phyloP scores from a whole-genome alignment of 2,888 invertebrate genomes.

The Melitaea athalia region DNA sequence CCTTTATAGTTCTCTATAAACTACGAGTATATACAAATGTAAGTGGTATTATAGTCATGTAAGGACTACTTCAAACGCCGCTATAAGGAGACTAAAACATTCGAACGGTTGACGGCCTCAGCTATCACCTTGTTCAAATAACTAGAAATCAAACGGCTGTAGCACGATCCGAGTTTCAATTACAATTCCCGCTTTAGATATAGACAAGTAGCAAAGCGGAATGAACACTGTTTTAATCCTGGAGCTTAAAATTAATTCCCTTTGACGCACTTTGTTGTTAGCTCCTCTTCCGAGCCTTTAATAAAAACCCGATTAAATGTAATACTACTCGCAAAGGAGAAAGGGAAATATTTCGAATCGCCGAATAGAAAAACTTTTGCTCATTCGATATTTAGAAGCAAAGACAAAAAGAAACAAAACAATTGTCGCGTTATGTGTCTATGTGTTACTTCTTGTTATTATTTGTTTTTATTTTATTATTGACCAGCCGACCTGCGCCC shows the following conservation, averaged over 20 bases:
- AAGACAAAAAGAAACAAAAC: too few relatives aligned
- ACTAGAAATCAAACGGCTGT: slow-evolving; percentile 47
- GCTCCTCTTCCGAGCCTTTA: slow-evolving; percentile 38
- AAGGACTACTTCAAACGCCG: not conserved
- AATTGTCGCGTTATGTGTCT: too few relatives aligned
- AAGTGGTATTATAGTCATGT: not conserved
- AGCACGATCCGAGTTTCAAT: slow-evolving; percentile 45
- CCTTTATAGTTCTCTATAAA: too few relatives aligned
- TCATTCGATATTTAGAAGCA: not conserved
- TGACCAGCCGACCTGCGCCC: too few relatives aligned
- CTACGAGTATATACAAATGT: too few relatives aligned
- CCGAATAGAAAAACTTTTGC: slow-evolving; percentile 11
- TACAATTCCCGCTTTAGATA: slow-evolving; percentile 45
- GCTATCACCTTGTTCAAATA: slow-evolving; percentile 47
- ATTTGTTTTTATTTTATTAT: too few relatives aligned
- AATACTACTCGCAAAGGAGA: slow-evolving; percentile 9
- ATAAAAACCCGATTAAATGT: slow-evolving; percentile 26
- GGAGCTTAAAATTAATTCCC: slow-evolving; percentile 62
- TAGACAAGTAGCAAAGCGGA: slow-evolving; percentile 18
- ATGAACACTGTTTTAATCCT: slow-evolving; percentile 55
- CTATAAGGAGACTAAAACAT: slow-evolving; percentile 22
- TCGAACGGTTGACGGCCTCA: slow-evolving; percentile 40
- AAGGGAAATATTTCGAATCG: not conserved
- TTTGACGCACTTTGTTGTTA: slow-evolving; percentile 48
- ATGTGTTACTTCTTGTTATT: too few relatives aligned